Conservation (phyloP, 2,797 vertebrate genomes). For the Hybognathus amarus region DNA sequence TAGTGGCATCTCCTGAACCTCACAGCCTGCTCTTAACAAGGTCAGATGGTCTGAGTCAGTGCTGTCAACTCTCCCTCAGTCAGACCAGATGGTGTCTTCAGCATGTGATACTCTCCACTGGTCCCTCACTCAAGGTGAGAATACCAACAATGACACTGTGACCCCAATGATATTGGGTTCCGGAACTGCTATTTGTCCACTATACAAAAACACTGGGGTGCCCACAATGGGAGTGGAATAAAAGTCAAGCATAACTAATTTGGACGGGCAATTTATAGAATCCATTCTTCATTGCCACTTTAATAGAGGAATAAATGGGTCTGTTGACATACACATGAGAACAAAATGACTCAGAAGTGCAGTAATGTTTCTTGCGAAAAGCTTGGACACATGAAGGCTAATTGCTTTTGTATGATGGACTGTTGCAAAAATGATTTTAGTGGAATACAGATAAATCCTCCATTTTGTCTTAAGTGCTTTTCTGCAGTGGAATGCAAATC, state of each 20-base stretch:
- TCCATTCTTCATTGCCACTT: slow-evolving; percentile 10
- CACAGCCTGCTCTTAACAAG: slow-evolving; percentile 70
- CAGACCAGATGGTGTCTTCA: slow-evolving; percentile 77
- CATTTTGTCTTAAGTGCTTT: slow-evolving; percentile 51
- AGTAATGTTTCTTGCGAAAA: slow-evolving; percentile 51
- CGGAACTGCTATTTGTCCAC: slow-evolving; percentile 32
- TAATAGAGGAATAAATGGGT: slow-evolving; percentile 15
- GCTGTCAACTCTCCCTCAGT: slow-evolving; percentile 70
- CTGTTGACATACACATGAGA: slow-evolving; percentile 23
- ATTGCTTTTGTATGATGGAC: slow-evolving; percentile 57
- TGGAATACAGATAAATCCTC: slow-evolving; percentile 33
- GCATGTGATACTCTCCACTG: slow-evolving; percentile 67
- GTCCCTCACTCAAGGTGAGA: slow-evolving; percentile 73
- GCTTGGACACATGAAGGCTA: slow-evolving; percentile 47
- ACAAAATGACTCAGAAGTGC: neutral
- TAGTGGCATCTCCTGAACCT: slow-evolving; percentile 67
- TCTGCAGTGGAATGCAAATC: slow-evolving; percentile 23
- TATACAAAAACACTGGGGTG: slow-evolving; percentile 11
- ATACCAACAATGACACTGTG: slow-evolving; percentile 69
- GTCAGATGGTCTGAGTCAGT: slow-evolving; percentile 73
- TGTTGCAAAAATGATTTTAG: slow-evolving; percentile 51
- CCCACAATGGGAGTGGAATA: slow-evolving; percentile 24
- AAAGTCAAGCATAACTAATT: slow-evolving; percentile 45
- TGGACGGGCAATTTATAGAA: slow-evolving; percentile 6
- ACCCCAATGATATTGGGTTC: slow-evolving; percentile 38